A percentile compares a stretch with the other conserved stretches of the same genome.
phyloP scores from a whole-genome alignment of 2,888 invertebrate species.

The Archaeoteleia sp. region DNA sequence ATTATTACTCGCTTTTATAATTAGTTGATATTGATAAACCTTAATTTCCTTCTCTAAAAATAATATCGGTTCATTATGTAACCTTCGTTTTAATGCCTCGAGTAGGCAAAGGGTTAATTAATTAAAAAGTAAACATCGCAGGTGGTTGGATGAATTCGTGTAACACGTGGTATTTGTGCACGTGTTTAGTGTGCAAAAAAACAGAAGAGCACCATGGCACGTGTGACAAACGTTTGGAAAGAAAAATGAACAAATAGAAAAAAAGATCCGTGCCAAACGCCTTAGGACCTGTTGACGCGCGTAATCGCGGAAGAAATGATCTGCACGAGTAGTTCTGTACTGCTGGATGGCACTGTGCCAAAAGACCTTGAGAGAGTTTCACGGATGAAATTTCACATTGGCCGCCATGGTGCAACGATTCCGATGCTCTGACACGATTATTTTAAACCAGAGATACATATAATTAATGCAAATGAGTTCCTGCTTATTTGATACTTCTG shows the following conservation, averaged over 20 bases:
- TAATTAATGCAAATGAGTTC: no score
- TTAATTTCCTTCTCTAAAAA: no score
- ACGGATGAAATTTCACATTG: conserved; percentile 50
- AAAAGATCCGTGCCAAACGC: conserved; percentile 47
- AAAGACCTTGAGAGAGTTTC: conserved; percentile 54
- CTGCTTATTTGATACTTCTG: no score
- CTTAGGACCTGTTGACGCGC: conserved; percentile 55
- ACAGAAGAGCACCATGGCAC: no score
- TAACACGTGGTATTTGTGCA: conserved; percentile 45
- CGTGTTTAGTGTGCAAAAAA: conserved; percentile 22
- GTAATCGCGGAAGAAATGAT: conserved; percentile 38
- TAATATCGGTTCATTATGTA: no score
- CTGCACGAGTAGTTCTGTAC: conserved; percentile 42
- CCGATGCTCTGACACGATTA: no score
- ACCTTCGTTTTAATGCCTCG: background rate
- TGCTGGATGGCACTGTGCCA: conserved; percentile 51
- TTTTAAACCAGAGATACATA: no score
- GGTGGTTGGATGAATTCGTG: conserved; percentile 15
- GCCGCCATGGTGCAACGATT: no score
- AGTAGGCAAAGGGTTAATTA: conserved; percentile 7
- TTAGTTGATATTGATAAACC: no score
- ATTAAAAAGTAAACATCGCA: background rate
- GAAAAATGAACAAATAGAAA: conserved; percentile 25
- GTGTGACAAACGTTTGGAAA: conserved; percentile 38
- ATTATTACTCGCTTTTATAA: no score